phyloP scores from a whole-genome alignment of 2,113 vertebrate genomes.

The Gambusia holbrooki region DNA sequence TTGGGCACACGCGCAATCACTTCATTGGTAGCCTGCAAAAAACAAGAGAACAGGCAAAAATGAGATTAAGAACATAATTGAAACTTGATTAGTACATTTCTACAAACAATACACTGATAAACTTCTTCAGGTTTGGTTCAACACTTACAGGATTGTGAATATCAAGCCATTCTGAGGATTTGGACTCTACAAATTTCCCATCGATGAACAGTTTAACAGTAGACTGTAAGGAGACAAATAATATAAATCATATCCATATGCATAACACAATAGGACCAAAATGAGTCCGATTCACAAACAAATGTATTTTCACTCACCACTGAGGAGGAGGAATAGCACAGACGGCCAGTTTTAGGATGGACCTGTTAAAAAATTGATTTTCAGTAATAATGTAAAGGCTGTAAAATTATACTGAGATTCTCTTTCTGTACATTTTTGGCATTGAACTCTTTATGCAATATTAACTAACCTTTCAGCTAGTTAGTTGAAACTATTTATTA shows the following conservation, averaged over 20 bases:
- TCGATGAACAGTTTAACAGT: conserved; percentile 95
- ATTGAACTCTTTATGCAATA: too few species aligned
- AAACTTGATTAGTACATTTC: too few species aligned
- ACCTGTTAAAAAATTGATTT: conserved; percentile 55
- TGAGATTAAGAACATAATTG: too few species aligned
- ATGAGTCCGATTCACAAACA: neutral
- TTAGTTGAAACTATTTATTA: too few species aligned
- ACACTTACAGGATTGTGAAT: conserved; percentile 94
- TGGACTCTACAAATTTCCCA: conserved; percentile 96
- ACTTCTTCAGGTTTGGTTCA: neutral
- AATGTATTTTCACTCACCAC: conserved; percentile 67
- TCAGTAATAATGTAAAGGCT: neutral
- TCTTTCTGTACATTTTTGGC: too few species aligned
- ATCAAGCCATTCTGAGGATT: conserved; percentile 92
- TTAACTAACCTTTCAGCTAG: too few species aligned
- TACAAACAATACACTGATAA: too few species aligned
- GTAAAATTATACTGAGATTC: too few species aligned
- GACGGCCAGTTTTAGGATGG: conserved; percentile 51
- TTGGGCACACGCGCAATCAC: conserved; percentile 89
- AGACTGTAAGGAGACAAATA: conserved; percentile 76
- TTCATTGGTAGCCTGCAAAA: conserved; percentile 91
- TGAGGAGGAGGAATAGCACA: conserved; percentile 77
- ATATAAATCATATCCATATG: neutral
- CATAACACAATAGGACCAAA: neutral
- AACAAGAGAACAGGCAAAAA: neutral